A percentile compares a stretch with the other conserved stretches of the same genome.
phyloP scores from a whole-genome alignment of 2,888 invertebrate genomes.

The Macropis europaea region DNA sequence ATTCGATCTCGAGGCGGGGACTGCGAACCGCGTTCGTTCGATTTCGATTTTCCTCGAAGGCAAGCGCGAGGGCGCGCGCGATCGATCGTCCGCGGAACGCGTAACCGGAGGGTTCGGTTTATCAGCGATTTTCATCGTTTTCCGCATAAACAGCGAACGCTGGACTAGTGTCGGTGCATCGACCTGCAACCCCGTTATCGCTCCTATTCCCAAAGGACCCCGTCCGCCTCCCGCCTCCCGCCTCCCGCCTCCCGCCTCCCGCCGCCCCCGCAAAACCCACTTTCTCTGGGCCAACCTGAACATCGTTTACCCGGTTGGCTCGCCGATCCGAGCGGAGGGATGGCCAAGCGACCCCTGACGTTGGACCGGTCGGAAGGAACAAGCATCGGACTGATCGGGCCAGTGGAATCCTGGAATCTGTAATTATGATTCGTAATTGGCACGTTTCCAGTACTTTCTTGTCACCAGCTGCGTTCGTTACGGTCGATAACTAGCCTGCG shows the following conservation, averaged over 20 bases:
- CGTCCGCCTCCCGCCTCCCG: not conserved
- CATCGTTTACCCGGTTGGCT: not conserved
- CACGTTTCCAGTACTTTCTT: constrained; percentile 4
- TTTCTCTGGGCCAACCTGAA: not conserved
- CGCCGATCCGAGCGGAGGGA: not conserved
- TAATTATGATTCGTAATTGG: constrained; percentile 57
- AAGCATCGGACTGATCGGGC: constrained; percentile 12
- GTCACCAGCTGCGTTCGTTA: not conserved
- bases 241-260: not conserved
- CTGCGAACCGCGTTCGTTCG: not conserved
- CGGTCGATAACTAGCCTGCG: not conserved
- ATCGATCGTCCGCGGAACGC: no score
- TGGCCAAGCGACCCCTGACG: constrained; percentile 35
- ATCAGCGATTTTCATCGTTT: constrained; percentile 15
- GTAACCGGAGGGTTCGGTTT: not conserved
- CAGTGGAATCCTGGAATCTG: constrained; percentile 21
- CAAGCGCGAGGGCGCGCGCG: not conserved
- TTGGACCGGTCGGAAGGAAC: constrained; percentile 14
- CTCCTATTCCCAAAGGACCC: constrained; percentile 12
- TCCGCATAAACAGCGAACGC: constrained; percentile 10
- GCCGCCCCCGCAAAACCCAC: not conserved
- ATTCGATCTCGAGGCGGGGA: not conserved
- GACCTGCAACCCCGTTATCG: constrained; percentile 17
- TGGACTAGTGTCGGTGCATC: not conserved
- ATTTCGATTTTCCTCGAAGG: constrained; percentile 1